Evolutionary conservation across 2,888 invertebrate species (phyloP).

Genomic region (Stratiomys singularior): DNA sequence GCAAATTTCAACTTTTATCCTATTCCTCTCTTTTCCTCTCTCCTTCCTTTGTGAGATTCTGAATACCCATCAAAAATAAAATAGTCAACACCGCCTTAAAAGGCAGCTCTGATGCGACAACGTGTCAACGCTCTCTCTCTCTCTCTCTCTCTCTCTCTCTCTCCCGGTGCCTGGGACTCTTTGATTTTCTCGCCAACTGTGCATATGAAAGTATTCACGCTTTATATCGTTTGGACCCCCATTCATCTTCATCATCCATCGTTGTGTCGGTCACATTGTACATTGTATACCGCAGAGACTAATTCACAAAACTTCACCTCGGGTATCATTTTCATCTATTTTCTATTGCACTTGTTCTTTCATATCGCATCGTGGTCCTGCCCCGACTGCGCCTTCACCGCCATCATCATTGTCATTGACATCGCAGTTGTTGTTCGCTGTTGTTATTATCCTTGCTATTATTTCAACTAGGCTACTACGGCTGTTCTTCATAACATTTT

Average conservation of each 20-base stretch:
- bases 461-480: not conserved
- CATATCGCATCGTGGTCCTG: not conserved
- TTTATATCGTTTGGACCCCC: not conserved
- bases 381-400: not conserved
- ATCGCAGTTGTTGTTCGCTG: not conserved
- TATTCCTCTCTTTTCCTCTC: not conserved
- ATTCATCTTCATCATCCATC: slow-evolving; percentile 34
- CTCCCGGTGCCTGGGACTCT: too few relatives aligned
- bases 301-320: slow-evolving; percentile 35
- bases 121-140: too few relatives aligned
- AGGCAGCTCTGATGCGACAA: not conserved
- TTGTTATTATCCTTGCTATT: not conserved
- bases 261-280: not conserved
- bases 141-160: not conserved
- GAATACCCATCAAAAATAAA: not conserved
- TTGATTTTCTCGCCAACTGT: too few relatives aligned
- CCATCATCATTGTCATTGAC: not conserved
- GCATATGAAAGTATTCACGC: too few relatives aligned
- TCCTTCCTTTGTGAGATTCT: not conserved
- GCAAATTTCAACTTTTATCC: slow-evolving; percentile 30
- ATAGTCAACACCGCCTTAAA: not conserved
- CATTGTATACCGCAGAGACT: not conserved
- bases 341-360: slow-evolving; percentile 35
- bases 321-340: slow-evolving; percentile 42
- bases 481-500: not conserved